A percentile compares a stretch with the other conserved stretches of the same genome.
Conservation (phyloP, 35 echinoderm and acorn worm species). For the Ptychodera flava region DNA sequence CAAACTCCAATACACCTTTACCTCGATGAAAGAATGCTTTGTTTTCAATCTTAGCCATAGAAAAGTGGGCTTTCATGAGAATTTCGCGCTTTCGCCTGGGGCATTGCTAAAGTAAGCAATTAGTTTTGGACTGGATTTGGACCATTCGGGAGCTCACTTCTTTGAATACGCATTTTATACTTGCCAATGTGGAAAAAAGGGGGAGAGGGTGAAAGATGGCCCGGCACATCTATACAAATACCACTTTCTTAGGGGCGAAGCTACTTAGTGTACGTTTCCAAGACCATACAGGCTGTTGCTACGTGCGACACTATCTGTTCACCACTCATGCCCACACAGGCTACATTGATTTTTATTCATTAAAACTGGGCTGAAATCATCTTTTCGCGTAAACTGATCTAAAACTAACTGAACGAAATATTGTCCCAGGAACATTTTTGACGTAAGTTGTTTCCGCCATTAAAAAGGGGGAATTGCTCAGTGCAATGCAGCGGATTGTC, state of each 20-base stretch:
- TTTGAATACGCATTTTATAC: neutral
- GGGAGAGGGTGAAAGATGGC: neutral
- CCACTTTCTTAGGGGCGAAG: neutral
- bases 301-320: too few species aligned
- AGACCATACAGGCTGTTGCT: neutral
- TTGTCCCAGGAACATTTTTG: too few species aligned
- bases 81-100: neutral
- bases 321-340: too few species aligned
- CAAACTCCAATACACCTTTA: neutral
- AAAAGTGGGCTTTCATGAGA: neutral
- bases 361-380: too few species aligned
- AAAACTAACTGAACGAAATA: too few species aligned
- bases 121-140: neutral
- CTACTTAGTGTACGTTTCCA: neutral
- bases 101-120: constrained; percentile 1
- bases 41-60: neutral
- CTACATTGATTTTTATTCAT: too few species aligned
- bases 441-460: too few species aligned
- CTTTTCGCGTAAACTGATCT: too few species aligned
- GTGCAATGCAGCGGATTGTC: too few species aligned
- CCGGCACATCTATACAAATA: neutral
- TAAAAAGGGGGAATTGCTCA: too few species aligned
- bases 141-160: neutral
- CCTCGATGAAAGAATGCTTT: neutral
- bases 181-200: neutral